These are phyloP conservation scores for Colinus virginianus DNA, from an alignment of 2,113 vertebrate species.

Conservation along the genomic window DNA sequence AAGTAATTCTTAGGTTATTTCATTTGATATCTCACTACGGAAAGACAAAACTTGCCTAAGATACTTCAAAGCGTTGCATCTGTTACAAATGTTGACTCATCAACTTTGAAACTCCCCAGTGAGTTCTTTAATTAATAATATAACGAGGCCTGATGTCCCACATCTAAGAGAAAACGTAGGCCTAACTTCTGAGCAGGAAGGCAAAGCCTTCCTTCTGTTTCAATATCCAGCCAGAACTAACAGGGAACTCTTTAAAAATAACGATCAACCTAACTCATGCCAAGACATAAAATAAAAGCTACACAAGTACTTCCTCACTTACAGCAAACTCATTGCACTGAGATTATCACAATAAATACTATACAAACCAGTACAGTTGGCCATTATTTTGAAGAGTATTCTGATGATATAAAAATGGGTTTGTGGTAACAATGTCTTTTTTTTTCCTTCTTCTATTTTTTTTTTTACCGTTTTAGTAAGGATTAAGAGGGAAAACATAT, in stretches of 20 bases:
- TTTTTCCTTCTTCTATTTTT: not conserved
- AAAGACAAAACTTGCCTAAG: constrained; percentile 13
- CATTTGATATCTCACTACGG: constrained; percentile 7
- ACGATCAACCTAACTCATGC: constrained; percentile 4
- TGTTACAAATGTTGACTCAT: not conserved
- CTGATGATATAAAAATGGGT: not conserved
- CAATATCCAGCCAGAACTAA: not conserved
- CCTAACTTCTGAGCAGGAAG: constrained; percentile 3
- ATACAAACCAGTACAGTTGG: constrained; percentile 13
- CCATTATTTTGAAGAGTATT: constrained; percentile 54
- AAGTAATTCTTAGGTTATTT: not conserved
- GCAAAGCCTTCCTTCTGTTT: not conserved
- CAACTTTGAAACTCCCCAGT: not conserved
- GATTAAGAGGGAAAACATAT: not conserved
- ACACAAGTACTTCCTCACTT: constrained; percentile 3
- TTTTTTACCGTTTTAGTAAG: not conserved
- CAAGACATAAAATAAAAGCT: constrained; percentile 3
- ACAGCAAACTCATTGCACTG: not conserved
- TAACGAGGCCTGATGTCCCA: not conserved
- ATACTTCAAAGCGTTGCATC: not conserved
- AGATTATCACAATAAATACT: constrained; percentile 32
- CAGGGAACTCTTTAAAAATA: constrained; percentile 53
- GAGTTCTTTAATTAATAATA: constrained; percentile 2
- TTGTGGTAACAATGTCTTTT: not conserved
- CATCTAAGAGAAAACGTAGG: not conserved